Percentiles rank a stretch among this genome's conserved stretches.
Evolutionary conservation across 2,888 invertebrate species (phyloP).

Genomic region (Drosophila mimica): DNA sequence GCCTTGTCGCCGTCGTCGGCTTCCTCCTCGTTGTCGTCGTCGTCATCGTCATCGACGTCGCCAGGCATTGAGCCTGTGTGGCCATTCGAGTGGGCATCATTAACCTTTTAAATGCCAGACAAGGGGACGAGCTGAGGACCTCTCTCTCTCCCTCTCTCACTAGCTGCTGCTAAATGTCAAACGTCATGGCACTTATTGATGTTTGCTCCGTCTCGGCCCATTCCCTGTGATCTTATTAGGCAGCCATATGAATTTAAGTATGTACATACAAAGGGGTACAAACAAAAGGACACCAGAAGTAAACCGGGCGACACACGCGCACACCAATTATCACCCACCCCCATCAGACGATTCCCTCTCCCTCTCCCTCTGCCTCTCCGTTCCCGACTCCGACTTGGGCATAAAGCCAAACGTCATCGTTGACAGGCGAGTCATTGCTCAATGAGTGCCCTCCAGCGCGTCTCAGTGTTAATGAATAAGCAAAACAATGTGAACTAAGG

Average conservation of each 20-base stretch:
- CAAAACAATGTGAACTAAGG: slow-evolving; percentile 58
- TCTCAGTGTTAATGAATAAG: slow-evolving; percentile 64
- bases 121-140: slow-evolving; percentile 24
- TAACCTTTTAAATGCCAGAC: slow-evolving; percentile 67
- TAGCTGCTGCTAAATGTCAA: slow-evolving; percentile 60
- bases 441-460: slow-evolving; percentile 44
- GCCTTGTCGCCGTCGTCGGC: slow-evolving; percentile 20
- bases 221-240: slow-evolving; percentile 70
- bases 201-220: slow-evolving; percentile 52
- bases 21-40: slow-evolving; percentile 1
- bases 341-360: slow-evolving; percentile 24
- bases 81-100: slow-evolving; percentile 74
- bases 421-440: slow-evolving; percentile 72
- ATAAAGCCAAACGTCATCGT: slow-evolving; percentile 72
- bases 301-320: slow-evolving; percentile 56
- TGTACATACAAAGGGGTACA: slow-evolving; percentile 52
- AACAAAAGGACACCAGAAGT: slow-evolving; percentile 51
- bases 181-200: slow-evolving; percentile 72
- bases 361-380: not conserved
- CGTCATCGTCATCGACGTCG: slow-evolving; percentile 24
- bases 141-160: not conserved
- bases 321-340: slow-evolving; percentile 73
- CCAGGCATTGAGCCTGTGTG: slow-evolving; percentile 60
- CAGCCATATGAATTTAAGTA: slow-evolving; percentile 30
- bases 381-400: slow-evolving; percentile 12